Evolutionary conservation across 2,888 invertebrate species (phyloP).

Genomic region (Catocala fraxini): DNA sequence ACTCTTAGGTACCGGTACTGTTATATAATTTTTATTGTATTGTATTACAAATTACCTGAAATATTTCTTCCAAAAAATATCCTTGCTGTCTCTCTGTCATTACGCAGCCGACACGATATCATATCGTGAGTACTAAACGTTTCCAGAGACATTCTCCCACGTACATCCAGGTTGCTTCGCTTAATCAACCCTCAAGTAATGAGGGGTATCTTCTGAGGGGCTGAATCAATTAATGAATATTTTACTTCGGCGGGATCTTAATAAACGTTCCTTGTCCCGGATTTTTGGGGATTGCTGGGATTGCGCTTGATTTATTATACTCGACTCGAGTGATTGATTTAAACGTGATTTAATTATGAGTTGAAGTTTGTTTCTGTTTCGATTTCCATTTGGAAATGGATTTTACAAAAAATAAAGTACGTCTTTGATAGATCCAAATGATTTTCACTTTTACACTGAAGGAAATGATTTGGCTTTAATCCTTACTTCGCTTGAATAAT

Average conservation of each 20-base stretch:
- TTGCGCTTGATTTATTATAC: slow-evolving; percentile 73
- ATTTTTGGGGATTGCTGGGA: slow-evolving; percentile 78
- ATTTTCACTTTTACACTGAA: too few species aligned
- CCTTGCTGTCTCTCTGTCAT: neutral
- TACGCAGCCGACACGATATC: slow-evolving; percentile 19
- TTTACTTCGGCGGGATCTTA: slow-evolving; percentile 78
- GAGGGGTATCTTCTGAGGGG: slow-evolving; percentile 77
- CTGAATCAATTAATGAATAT: slow-evolving; percentile 87
- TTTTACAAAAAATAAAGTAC: neutral
- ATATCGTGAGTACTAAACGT: slow-evolving; percentile 49
- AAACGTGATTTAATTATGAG: slow-evolving; percentile 70
- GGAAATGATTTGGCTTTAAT: too few species aligned
- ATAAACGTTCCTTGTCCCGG: slow-evolving; percentile 82
- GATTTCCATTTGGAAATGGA: slow-evolving; percentile 25
- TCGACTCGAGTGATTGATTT: slow-evolving; percentile 71
- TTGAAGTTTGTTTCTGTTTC: slow-evolving; percentile 51
- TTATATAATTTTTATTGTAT: too few species aligned
- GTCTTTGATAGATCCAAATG: too few species aligned
- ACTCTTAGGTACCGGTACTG: too few species aligned
- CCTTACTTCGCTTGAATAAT: too few species aligned
- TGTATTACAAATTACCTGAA: too few species aligned
- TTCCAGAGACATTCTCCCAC: slow-evolving; percentile 64
- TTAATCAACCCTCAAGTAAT: slow-evolving; percentile 84
- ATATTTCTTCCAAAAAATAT: too few species aligned
- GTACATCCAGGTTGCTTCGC: slow-evolving; percentile 76